Base-by-base conservation (phyloP, 1,140 invertebrate species). In the Samia ricini region DNA sequence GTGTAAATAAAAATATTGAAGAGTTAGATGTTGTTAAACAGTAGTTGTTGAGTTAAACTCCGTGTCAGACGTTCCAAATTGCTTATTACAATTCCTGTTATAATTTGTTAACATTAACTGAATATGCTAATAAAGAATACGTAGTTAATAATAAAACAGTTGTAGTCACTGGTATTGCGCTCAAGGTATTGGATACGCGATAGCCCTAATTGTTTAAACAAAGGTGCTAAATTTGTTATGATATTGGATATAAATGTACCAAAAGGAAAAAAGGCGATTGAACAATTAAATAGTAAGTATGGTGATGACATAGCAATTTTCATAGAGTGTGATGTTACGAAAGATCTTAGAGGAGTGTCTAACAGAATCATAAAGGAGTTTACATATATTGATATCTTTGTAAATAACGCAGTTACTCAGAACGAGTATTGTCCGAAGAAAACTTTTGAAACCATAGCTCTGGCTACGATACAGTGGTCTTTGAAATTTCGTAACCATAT, bases 321-420 rank as follows among this genome's bases (percentile, higher is more conserved):
- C 65, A 68, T 89, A 19, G 82, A 85, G 42, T 92, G 92, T 58
- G 89, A 93, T 52, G 12, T 93, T 2, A 86, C 86, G 0, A 88
- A 81, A 0, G 88, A 66, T 22, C 20, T 79, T 48, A 76, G 81
- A 24, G 77, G 78, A 74, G 73, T 81, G 4, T 87, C 87, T 50
- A 76, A 85, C 20, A 76, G 76, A 24, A 75, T 89, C 4, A 71
- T 87, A 2, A 69, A 80, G 8, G 63, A 71, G 3, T 91, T 91
- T 61, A 82, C 89, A 71, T 68, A 2, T 0, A 83, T 94, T 19
- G 93, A 95, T 66, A 92, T 95, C 52, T 76, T 94, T 2, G 85
- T 94, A 0, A 94, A 95, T 57, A 92, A 93, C 55, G 93, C 93
- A 42, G 92, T 92, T 33, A 91, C 93, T 18, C 79, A 92, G 8